Base-by-base conservation (phyloP, 2,113 vertebrate species). In the Lagopus muta region DNA sequence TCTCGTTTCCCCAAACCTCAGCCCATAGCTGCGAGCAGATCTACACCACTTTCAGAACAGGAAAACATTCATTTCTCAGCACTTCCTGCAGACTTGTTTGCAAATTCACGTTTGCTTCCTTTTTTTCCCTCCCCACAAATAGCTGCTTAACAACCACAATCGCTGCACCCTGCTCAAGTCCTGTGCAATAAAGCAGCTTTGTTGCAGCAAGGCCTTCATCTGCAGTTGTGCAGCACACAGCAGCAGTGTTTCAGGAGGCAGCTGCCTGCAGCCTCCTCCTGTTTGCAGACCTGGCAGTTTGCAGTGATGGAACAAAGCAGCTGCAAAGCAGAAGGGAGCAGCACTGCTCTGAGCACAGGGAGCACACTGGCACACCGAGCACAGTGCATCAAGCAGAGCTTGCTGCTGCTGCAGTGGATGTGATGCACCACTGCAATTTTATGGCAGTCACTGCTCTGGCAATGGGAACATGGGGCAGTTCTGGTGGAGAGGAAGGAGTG, bases 201-300 rank as follows among this genome's bases (percentile, higher is more conserved):
- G 97, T 87, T 96, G 92, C 89, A 97, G 88, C 30, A 20, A 89
- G 92, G 75, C 93, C 93, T 94, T 85, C 87, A 80, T 19, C 61
- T 87, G 79, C 93, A 96, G 86, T 95, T 93, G 78, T 91, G 94
- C 94, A 97, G 96, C 86, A 64, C 40, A 95, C 96, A 97, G 96
- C 93, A 97, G 97, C 96, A 97, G 97, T 95, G 96, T 89, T 94
- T 96, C 61, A 91, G 55, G 93, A 82, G 88, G 58, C 93, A 97
- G 95, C 93, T 97, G 93, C 78, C 84, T 94, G 93, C 86, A 92
- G 81, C 72, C 84, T 78, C 17, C 81, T 83, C 75, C 79, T 87
- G 66, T 94, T 88, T 96, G 91, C 87, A 84, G 58, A 94, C 52
- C 27, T 24, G 61, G 76, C 73, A 30, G 17, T 70, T 24, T 57